Evolutionary conservation across 2,797 vertebrate species (phyloP).

Genomic region (Simalia tracyae): DNA sequence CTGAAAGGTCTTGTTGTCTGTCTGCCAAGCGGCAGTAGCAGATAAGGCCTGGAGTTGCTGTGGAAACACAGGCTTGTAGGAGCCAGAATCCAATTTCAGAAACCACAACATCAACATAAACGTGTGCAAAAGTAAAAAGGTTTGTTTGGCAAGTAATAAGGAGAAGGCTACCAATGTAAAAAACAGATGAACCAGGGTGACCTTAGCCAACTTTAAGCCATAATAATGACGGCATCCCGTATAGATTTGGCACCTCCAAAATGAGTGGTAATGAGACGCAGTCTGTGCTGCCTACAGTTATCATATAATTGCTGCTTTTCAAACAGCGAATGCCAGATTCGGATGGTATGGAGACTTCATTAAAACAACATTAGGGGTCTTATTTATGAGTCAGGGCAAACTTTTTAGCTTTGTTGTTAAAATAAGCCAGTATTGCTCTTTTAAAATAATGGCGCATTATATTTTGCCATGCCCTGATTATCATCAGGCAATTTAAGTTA

Average conservation of each 20-base stretch:
- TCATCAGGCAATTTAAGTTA: background rate
- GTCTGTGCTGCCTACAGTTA: constrained; percentile 14
- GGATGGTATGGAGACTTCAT: constrained; percentile 17
- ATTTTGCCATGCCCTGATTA: background rate
- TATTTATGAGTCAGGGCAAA: constrained; percentile 7
- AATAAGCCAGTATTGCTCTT: background rate
- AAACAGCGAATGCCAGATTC: background rate
- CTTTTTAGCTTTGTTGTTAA: background rate
- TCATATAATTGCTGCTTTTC: constrained; percentile 57
- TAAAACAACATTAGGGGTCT: constrained; percentile 10
- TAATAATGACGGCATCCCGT: constrained; percentile 64
- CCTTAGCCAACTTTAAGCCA: constrained; percentile 68
- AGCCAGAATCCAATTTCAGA: constrained; percentile 93
- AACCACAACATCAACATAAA: constrained; percentile 97
- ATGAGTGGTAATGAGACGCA: constrained; percentile 44
- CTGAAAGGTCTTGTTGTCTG: constrained; percentile 89
- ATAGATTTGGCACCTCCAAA: constrained; percentile 64
- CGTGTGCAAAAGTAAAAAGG: constrained; percentile 87
- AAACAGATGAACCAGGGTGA: constrained; percentile 85
- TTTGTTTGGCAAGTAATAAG: constrained; percentile 86
- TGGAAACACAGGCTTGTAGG: constrained; percentile 86
- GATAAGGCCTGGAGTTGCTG: constrained; percentile 90
- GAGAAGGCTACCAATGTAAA: constrained; percentile 85
- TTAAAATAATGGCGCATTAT: background rate
- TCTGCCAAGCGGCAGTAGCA: constrained; percentile 84